Percentiles rank a stretch among this genome's conserved stretches.
Conservation (phyloP, 2,888 invertebrate genomes). For the Campoplex capitator region DNA sequence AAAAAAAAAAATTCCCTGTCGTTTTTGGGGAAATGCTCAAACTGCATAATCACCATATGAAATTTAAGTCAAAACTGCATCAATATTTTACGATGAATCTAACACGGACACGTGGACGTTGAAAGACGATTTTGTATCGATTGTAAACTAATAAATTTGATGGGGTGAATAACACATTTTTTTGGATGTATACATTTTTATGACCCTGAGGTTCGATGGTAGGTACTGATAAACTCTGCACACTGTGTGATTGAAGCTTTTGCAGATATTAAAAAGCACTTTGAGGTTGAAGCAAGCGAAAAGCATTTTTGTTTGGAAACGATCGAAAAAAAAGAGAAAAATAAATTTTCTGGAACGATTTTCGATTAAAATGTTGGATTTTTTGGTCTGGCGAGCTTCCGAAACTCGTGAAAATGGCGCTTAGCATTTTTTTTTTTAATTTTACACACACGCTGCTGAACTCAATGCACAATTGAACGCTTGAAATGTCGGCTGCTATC, state of each 20-base stretch:
- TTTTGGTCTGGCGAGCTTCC: background rate
- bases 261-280: conserved; percentile 11
- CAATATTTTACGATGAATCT: background rate
- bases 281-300: conserved; percentile 16
- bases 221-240: conserved; percentile 35
- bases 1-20: background rate
- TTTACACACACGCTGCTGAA: conserved; percentile 7
- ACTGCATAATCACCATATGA: background rate
- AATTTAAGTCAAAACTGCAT: background rate
- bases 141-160: background rate
- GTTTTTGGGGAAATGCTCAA: background rate
- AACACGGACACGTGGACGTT: background rate
- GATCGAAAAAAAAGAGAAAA: background rate
- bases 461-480: background rate
- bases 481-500: background rate
- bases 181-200: background rate
- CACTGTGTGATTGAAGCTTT: conserved; percentile 29
- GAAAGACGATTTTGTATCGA: background rate
- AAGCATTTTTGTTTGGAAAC: conserved; percentile 1
- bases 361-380: conserved; percentile 3
- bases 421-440: conserved; percentile 3
- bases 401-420: background rate
- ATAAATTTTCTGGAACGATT: background rate
- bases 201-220: conserved; percentile 29
- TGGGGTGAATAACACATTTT: background rate